These are phyloP conservation scores for Apodemus agrarius DNA, from an alignment of 2,797 vertebrate genomes.

Conservation along the genomic window DNA sequence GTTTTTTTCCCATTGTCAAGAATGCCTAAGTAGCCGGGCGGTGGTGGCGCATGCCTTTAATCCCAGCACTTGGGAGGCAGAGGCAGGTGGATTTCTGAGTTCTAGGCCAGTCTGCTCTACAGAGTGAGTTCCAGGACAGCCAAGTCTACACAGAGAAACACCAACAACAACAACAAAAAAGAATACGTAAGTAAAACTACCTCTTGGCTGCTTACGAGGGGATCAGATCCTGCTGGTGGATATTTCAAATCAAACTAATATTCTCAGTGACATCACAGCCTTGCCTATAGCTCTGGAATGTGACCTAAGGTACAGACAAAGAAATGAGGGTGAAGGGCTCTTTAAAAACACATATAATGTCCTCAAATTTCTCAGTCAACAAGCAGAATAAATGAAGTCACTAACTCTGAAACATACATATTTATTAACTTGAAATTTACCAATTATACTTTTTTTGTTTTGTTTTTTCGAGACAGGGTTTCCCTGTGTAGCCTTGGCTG, in stretches of 20 bases:
- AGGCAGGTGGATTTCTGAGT: too few species aligned
- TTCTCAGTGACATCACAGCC: slow-evolving; percentile 36
- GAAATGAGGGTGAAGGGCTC: background rate
- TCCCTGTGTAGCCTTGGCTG: too few species aligned
- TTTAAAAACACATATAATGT: background rate
- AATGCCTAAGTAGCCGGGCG: too few species aligned
- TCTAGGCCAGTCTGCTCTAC: too few species aligned
- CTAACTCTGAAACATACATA: background rate
- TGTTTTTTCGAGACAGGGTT: too few species aligned
- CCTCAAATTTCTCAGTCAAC: background rate
- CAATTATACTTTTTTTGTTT: too few species aligned
- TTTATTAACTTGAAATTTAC: slow-evolving; percentile 57
- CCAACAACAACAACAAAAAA: too few species aligned
- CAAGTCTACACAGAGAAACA: too few species aligned
- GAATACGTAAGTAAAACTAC: slow-evolving; percentile 42
- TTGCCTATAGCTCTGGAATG: background rate
- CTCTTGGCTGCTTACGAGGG: slow-evolving; percentile 4
- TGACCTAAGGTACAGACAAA: background rate
- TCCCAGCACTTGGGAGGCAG: too few species aligned
- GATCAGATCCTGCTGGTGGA: background rate
- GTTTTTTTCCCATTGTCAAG: background rate
- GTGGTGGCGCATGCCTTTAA: too few species aligned
- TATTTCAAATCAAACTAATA: slow-evolving; percentile 48
- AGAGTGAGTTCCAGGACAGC: too few species aligned
- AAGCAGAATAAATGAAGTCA: background rate